Evolutionary conservation across 2,888 invertebrate genomes (phyloP).

Genomic region (Antitype chi): DNA sequence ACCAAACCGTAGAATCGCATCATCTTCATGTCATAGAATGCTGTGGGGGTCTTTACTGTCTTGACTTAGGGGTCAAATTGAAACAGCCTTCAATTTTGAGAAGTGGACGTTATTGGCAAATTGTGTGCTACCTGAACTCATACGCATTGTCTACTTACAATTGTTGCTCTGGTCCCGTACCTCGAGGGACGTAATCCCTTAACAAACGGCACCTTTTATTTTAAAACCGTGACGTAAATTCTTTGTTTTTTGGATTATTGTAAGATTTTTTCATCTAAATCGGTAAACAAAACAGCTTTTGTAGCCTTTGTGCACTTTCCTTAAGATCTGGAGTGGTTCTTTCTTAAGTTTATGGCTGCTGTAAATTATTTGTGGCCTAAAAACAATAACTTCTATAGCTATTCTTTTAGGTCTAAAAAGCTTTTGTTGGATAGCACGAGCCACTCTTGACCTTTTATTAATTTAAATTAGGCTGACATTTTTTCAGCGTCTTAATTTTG

Average conservation of each 20-base stretch:
- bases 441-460: constrained; percentile 55
- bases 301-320: constrained; percentile 65
- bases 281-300: constrained; percentile 73
- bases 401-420: constrained; percentile 39
- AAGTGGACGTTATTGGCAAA: constrained; percentile 70
- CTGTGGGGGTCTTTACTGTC: constrained; percentile 30
- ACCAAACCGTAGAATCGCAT: constrained; percentile 57
- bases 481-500: not conserved
- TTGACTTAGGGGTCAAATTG: constrained; percentile 60
- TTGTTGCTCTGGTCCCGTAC: constrained; percentile 79
- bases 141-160: constrained; percentile 82
- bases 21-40: constrained; percentile 28
- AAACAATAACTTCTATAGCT: constrained; percentile 63
- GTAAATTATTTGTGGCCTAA: constrained; percentile 71
- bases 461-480: not conserved
- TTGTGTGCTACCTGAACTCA: constrained; percentile 85
- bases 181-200: constrained; percentile 83
- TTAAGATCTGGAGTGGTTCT: constrained; percentile 66
- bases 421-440: constrained; percentile 70
- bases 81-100: constrained; percentile 38
- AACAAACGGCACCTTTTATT: constrained; percentile 85
- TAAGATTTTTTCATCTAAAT: constrained; percentile 66
- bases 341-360: constrained; percentile 67
- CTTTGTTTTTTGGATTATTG: constrained; percentile 78
- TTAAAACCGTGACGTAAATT: constrained; percentile 85